phyloP scores from a whole-genome alignment of 1,140 invertebrate genomes.

The Zaprionus ghesquierei region DNA sequence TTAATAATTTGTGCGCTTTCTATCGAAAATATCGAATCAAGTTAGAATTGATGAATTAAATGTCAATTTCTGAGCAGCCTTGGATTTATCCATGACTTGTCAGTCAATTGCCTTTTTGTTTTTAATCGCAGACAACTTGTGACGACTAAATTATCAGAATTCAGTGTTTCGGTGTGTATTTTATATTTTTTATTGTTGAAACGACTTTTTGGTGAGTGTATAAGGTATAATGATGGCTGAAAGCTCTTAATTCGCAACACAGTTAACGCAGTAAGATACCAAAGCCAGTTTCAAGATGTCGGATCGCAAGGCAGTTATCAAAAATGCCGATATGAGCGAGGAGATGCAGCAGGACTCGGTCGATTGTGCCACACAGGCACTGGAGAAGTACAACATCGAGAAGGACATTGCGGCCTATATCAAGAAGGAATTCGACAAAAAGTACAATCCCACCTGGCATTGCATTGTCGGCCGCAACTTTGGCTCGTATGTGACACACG shows the following conservation, averaged over 20 bases:
- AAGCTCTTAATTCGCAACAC: too few relatives aligned
- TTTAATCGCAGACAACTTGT: neutral
- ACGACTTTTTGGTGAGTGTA: neutral
- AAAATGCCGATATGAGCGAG: constrained; percentile 99
- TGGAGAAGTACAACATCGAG: constrained; percentile 99
- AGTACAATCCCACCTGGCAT: constrained; percentile 99
- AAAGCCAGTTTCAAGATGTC: constrained; percentile 88
- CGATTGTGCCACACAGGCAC: constrained; percentile 98
- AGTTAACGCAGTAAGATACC: neutral
- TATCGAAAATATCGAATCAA: too few relatives aligned
- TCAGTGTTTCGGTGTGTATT: constrained; percentile 8
- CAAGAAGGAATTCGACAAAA: constrained; percentile 99
- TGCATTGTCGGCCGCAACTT: constrained; percentile 97
- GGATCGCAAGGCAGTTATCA: constrained; percentile 99
- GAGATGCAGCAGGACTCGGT: constrained; percentile 99
- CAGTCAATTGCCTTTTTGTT: constrained; percentile 7
- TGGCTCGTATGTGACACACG: constrained; percentile 97
- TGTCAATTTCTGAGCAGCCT: too few relatives aligned
- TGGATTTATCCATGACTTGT: neutral
- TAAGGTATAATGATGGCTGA: too few relatives aligned
- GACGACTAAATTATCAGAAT: constrained; percentile 13
- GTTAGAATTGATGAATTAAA: too few relatives aligned
- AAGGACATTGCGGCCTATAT: constrained; percentile 99
- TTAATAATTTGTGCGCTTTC: too few relatives aligned
- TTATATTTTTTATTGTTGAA: constrained; percentile 4